Evolutionary conservation across 2,113 vertebrate species (phyloP), one percentile per base, ranked within the genome.

Genomic region (Romanogobio albipinnatus): DNA sequence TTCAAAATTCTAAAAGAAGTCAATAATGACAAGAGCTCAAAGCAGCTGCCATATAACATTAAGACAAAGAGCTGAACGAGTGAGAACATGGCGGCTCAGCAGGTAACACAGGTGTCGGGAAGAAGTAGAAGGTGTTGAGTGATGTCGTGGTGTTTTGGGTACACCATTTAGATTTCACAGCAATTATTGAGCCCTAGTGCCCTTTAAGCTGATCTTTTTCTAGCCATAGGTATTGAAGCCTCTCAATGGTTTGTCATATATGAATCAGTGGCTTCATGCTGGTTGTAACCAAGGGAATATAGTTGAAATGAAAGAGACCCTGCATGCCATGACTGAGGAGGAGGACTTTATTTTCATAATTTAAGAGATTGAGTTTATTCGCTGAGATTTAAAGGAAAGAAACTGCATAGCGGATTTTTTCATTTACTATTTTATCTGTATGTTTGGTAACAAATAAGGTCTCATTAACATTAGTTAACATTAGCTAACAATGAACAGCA

Each of bases 51-150:
- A 51, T 45, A 70, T 45, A 76, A 80, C 56, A 80, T 81, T 62
- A 84, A 51, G 76, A 86, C 87, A 84, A 88, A 86, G 87, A 75
- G 19, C 59, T 71, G 56, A 84, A 70, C 29, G 62, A 71, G 17
- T 8, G 66, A 33, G 76, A 73, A 64, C 59, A 79, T 58, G 82
- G 68, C 49, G 15, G 13, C 70, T 43, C 78, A 84, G 59, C 83
- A 84, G 43, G 51, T 86, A 33, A 33, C 49, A 22, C 71, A n/a
- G 49, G 64, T 78, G 45, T 76, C 76, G 33, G 76, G 43, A 83
- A 49, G 51, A 4, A 11, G 26, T 26, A 53, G 45, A 81, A 75
- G 47, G 24, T 59, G 49, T 49, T 78, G 83, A 84, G 47, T 83
- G 75, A 85, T 77, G 47, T 45, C 61, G 66, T 76, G 83, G 51